These are phyloP conservation scores for Allobates femoralis DNA, from an alignment of 2,797 vertebrate species.

Conservation along the genomic window DNA sequence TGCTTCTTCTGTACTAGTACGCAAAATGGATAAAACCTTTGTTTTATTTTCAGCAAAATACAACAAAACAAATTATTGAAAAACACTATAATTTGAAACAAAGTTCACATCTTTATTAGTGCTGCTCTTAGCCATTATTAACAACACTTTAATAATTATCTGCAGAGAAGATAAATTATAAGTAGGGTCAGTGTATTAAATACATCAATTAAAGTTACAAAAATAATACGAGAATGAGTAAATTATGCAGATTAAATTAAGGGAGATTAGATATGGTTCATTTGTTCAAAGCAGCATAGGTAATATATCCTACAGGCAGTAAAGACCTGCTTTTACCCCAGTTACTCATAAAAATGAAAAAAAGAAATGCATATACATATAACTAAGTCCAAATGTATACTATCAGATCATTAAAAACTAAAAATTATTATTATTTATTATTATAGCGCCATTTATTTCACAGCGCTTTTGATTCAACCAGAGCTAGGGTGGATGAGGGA, in stretches of 20 bases:
- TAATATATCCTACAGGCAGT: background rate
- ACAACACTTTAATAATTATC: conserved; percentile 43
- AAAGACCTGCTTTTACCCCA: background rate
- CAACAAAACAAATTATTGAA: conserved; percentile 17
- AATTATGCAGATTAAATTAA: background rate
- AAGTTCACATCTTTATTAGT: conserved; percentile 40
- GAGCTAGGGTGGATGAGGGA: too few relatives aligned
- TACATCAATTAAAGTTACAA: conserved; percentile 40
- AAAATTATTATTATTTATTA: too few relatives aligned
- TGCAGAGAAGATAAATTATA: conserved; percentile 22
- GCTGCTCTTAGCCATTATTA: conserved; percentile 38
- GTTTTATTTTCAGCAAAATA: background rate
- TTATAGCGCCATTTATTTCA: too few relatives aligned
- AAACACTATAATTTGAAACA: conserved; percentile 45
- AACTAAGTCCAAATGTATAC: too few relatives aligned
- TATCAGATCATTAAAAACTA: background rate
- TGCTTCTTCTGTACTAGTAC: background rate
- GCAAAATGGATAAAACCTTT: background rate
- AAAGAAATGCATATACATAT: background rate
- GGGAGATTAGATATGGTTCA: background rate
- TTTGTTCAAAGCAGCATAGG: background rate
- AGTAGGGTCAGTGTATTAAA: conserved; percentile 28
- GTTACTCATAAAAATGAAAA: background rate
- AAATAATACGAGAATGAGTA: conserved; percentile 39
- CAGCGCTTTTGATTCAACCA: too few relatives aligned